These are phyloP conservation scores for Cladopsammia gracilis DNA, from an alignment of 64 coral and sea anemone species.

Conservation along the genomic window DNA sequence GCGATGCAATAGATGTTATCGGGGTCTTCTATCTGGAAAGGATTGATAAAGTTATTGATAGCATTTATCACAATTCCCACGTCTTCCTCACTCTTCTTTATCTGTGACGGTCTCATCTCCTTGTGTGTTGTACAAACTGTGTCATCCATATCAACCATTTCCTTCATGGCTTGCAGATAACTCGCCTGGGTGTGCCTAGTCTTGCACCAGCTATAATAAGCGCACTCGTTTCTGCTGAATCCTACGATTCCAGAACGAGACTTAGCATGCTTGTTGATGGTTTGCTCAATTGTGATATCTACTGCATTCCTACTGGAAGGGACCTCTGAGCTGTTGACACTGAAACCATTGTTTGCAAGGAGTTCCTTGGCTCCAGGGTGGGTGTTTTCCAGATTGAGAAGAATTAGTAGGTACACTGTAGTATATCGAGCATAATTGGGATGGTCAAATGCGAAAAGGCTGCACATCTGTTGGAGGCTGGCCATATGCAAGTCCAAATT, in stretches of 20 bases:
- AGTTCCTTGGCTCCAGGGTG: conserved; percentile 28
- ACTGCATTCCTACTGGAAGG: conserved; percentile 13
- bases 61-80: neutral
- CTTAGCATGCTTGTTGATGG: conserved; percentile 21
- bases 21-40: neutral
- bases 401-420: neutral
- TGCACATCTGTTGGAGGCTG: conserved; percentile 28
- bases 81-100: neutral
- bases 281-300: conserved; percentile 50
- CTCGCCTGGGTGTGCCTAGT: neutral
- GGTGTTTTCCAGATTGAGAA: neutral
- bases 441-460: conserved; percentile 19
- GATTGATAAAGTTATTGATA: neutral
- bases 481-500: neutral
- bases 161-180: neutral
- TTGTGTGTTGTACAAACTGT: neutral
- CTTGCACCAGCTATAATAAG: neutral
- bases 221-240: neutral
- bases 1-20: neutral
- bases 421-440: conserved; percentile 40
- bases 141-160: neutral
- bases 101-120: neutral
- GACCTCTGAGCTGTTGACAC: conserved; percentile 28
- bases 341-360: conserved; percentile 21
- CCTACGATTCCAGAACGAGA: neutral